These are phyloP conservation scores for Drosophila emarginata DNA, from an alignment of 2,888 invertebrate species.

Conservation along the genomic window DNA sequence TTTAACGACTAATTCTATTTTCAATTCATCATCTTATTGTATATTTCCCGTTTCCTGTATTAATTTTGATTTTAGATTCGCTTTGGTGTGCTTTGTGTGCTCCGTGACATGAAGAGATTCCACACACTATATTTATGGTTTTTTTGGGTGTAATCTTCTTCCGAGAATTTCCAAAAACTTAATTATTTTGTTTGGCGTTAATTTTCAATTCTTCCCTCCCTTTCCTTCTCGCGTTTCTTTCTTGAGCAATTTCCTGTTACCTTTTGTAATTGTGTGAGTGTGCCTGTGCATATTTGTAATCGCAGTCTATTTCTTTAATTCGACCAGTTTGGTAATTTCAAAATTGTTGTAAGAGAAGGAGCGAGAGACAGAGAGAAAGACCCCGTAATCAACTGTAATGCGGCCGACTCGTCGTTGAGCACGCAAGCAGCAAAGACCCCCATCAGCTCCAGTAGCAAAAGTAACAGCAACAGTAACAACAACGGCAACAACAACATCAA, in stretches of 20 bases:
- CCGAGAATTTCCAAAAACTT: not conserved
- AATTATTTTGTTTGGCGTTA: constrained; percentile 7
- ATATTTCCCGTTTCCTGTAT: not conserved
- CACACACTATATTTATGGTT: not conserved
- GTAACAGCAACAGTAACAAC: constrained; percentile 4
- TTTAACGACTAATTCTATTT: not conserved
- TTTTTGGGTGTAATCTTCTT: not conserved
- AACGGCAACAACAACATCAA: constrained; percentile 28
- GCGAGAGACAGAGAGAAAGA: not conserved
- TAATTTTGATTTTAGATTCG: not conserved
- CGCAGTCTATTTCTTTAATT: constrained; percentile 61
- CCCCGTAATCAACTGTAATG: constrained; percentile 70
- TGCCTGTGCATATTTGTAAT: constrained; percentile 5
- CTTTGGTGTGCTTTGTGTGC: not conserved
- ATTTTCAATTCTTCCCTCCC: not conserved
- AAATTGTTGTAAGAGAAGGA: constrained; percentile 50
- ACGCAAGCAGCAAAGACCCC: constrained; percentile 53
- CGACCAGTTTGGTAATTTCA: constrained; percentile 73
- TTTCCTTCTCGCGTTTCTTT: constrained; percentile 30
- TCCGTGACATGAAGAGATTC: not conserved
- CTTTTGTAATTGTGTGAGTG: constrained; percentile 31
- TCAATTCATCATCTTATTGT: not conserved
- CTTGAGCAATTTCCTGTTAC: constrained; percentile 60
- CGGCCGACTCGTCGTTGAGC: constrained; percentile 65
- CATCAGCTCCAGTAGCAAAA: constrained; percentile 6